Base-by-base conservation (phyloP, 1,140 invertebrate species). In the Heliconius eleuchia region DNA sequence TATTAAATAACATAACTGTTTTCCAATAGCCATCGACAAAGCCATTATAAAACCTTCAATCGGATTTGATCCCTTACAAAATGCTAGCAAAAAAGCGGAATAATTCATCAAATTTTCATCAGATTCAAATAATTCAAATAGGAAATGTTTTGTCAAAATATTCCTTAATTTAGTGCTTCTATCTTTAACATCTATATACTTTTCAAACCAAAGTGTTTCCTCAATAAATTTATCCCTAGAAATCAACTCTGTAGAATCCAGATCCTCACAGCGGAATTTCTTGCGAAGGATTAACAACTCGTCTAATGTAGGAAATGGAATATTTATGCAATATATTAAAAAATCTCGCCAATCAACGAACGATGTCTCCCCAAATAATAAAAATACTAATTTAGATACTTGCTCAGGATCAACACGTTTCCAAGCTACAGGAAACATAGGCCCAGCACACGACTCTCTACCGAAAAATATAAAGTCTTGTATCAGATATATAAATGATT, bases 311-410 rank as follows among this genome's bases (percentile, higher is more conserved):
- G 96, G 96, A 83, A 93, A 95, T 30, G 87, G 82, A 18, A 96
- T 84, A 74, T 95, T 91, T 18, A 96, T 87, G 84, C 95, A 95
- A 83, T 95, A 95, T 78, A 96, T 89, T 18, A 96, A 87, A 80
- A 96, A 96, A 85, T 96, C 96, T 84, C 94, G 95, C 96, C 96
- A 96, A 86, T 96, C 94, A 16, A 96, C 78, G 66, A 94, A 95
- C 4, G 91, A 89, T 0, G 88, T 88, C 52, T 95, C 90, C 0
- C 95, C 95, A 84, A 95, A 96, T 23, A 96, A 39, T 18, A 85
- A 78, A 70, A 85, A 82, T 2, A 96, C 88, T 11, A 96, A 76
- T 66, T 91, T 89, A 18, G 91, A 87, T 7, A 96, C 85, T 73
- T 95, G 89, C 27, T 92, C 82, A 1, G 94, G 88, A 77, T 94